Conservation (phyloP, 92 coral and sea anemone species). For the Hydrozoanthus gracilis region DNA sequence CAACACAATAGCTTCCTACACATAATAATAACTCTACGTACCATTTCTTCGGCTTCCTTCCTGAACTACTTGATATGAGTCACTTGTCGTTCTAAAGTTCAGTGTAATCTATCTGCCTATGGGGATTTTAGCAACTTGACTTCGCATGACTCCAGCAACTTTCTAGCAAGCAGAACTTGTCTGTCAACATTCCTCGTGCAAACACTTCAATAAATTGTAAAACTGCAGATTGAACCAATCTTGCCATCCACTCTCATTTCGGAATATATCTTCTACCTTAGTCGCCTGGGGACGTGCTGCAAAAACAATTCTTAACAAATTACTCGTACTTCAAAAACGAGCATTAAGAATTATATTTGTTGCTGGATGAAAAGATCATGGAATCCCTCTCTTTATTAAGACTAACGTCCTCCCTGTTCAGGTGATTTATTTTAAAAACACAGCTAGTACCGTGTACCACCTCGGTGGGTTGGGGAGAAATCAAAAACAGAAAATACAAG, state of each 20-base stretch:
- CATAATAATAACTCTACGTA: neutral
- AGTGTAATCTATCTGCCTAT: constrained; percentile 33
- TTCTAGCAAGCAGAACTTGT: constrained; percentile 25
- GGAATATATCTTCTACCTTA: neutral
- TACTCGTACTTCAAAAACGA: too few species aligned
- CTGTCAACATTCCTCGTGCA: constrained; percentile 40
- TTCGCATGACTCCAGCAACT: constrained; percentile 29
- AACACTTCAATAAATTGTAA: constrained; percentile 33
- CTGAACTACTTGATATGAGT: constrained; percentile 11
- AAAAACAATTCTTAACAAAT: too few species aligned
- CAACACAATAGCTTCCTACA: neutral
- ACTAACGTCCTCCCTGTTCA: constrained; percentile 7
- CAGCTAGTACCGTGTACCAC: too few species aligned
- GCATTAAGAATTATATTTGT: too few species aligned
- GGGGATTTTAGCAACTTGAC: constrained; percentile 36
- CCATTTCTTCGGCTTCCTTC: neutral
- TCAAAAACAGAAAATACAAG: too few species aligned
- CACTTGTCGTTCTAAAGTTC: constrained; percentile 26
- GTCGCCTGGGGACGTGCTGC: too few species aligned
- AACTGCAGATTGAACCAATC: constrained; percentile 34
- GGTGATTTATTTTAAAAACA: neutral
- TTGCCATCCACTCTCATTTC: neutral
- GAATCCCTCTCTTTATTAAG: constrained; percentile 19
- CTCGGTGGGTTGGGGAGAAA: too few species aligned
- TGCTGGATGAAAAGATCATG: constrained; percentile 17